Evolutionary conservation across 1,140 invertebrate species (phyloP).

Genomic region (Pissodes strobi): DNA sequence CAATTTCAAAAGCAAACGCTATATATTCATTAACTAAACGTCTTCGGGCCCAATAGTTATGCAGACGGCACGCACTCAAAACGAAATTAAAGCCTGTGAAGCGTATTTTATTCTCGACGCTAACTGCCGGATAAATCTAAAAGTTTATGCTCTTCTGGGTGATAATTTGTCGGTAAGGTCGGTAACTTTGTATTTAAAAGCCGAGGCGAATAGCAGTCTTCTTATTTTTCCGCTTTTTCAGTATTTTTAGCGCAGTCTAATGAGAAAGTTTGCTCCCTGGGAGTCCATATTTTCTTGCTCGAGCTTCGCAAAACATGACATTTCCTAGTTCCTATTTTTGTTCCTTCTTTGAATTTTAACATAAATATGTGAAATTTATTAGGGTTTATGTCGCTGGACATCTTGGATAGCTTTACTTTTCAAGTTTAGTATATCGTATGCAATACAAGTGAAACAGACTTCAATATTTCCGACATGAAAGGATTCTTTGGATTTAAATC

Average conservation of each 20-base stretch:
- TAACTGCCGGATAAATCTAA: conserved; percentile 36
- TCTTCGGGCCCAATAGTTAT: conserved; percentile 11
- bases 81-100: conserved; percentile 34
- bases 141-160: conserved; percentile 33
- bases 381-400: no score
- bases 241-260: conserved; percentile 11
- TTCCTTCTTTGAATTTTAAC: background rate
- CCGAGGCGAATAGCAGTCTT: background rate
- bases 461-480: no score
- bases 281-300: conserved; percentile 6
- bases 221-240: conserved; percentile 19
- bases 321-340: background rate
- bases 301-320: background rate
- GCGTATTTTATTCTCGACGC: conserved; percentile 32
- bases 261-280: conserved; percentile 10
- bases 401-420: no score
- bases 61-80: conserved; percentile 33
- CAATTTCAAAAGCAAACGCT: no score
- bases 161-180: conserved; percentile 34
- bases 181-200: conserved; percentile 34
- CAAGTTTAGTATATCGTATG: no score
- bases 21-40: conserved; percentile 16
- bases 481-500: no score
- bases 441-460: no score
- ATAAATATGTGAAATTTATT: no score